Evolutionary conservation across 1,140 invertebrate genomes (phyloP), one percentile per base, ranked within the genome.

Genomic region (Notospermus geniculatus): DNA sequence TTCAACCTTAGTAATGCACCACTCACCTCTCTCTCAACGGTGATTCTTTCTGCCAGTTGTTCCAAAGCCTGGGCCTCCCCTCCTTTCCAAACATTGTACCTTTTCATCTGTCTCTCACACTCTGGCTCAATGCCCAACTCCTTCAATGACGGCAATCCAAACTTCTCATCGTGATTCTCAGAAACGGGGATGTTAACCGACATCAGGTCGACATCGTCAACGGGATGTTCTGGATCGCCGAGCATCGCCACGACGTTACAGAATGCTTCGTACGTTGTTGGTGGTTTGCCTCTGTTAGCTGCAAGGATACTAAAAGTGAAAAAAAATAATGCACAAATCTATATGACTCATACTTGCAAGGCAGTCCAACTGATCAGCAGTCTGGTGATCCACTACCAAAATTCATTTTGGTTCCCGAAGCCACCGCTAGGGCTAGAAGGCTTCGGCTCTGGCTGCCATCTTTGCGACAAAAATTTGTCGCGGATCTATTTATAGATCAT

Each of bases 221-320:
- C 82, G 0, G 87, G 87, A 1, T 64, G 54, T 0, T 86, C 84
- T 1, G 88, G 88, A 28, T 82, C 73, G 0, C 87, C 87, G 43
- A 90, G 84, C 1, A 85, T 84, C 17, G 60, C 32, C n/a, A 67
- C 63, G 19, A 77, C 73, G 43, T 77, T 71, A 45, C 69, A 69
- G 56, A 80, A 78, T 46, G 74, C 54, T 29, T 55, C 65, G 57
- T 66, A 79, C 1, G 78, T 80, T 59, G 77, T 46, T 13, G 78
- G 78, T 25, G 78, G 77, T 9, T 27, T 57, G 19, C 75, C 75
- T 27, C 70, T 69, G 67, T 80, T 80, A 23, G 67, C 63, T 53
- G 72, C 54, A 41, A 78, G 68, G 23, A 80, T 67, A 29, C 76
- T 78, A 55, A 25, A 69, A 29, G 4, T 5, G 15, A 15, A 36